phyloP scores from a whole-genome alignment of 2,888 invertebrate species.

The Monopis laevigella region DNA sequence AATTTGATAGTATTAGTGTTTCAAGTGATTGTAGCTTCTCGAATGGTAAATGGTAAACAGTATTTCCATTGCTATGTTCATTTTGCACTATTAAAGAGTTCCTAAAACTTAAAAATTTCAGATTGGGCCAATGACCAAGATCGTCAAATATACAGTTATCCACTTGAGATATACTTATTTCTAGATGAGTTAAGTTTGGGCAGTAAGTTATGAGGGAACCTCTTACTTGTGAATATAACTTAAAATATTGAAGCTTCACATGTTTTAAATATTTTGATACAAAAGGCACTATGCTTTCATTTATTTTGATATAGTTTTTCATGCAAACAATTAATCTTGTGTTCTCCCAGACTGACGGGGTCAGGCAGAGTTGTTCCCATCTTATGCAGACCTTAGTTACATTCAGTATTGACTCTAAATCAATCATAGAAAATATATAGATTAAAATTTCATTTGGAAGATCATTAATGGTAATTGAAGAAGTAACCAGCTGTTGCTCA shows the following conservation, averaged over 20 bases:
- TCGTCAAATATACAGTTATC: conserved; percentile 64
- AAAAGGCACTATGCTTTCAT: conserved; percentile 61
- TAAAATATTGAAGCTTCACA: conserved; percentile 64
- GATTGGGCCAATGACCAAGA: conserved; percentile 55
- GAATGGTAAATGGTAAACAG: conserved; percentile 60
- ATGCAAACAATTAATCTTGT: conserved; percentile 61
- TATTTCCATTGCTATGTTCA: conserved; percentile 55
- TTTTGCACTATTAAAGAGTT: conserved; percentile 60
- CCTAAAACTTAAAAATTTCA: conserved; percentile 60
- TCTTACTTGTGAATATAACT: conserved; percentile 61
- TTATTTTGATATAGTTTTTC: conserved; percentile 61
- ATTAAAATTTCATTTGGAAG: conserved; percentile 63
- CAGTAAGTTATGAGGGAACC: conserved; percentile 57
- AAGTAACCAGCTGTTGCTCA: conserved; percentile 28
- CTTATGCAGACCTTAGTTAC: conserved; percentile 57
- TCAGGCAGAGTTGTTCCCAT: conserved; percentile 59
- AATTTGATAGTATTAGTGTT: conserved; percentile 55
- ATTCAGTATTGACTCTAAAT: conserved; percentile 56
- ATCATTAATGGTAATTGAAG: conserved; percentile 52
- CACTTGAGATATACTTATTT: conserved; percentile 65
- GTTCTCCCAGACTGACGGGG: conserved; percentile 61
- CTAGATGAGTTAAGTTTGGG: conserved; percentile 60
- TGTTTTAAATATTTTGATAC: conserved; percentile 61
- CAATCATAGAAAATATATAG: conserved; percentile 62
- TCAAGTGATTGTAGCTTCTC: conserved; percentile 52